Percentiles rank a stretch among this genome's conserved stretches.
These are phyloP conservation scores for Meloidogyne chitwoodi DNA, from an alignment of 1,140 invertebrate species.

Conservation along the genomic window DNA sequence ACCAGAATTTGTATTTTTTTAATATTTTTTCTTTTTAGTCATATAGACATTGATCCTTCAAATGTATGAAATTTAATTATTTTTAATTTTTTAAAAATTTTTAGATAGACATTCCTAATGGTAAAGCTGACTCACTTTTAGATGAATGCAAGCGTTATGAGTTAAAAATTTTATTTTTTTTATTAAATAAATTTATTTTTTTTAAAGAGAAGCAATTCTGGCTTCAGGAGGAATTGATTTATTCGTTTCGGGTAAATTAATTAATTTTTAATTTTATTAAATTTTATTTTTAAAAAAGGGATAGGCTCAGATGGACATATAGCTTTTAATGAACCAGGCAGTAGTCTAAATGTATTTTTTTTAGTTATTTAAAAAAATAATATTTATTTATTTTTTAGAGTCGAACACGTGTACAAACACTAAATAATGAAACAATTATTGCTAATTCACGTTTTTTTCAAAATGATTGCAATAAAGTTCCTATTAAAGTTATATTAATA, in stretches of 20 bases:
- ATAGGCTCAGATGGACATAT: constrained; percentile 99
- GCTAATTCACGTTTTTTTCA: constrained; percentile 95
- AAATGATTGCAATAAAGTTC: constrained; percentile 85
- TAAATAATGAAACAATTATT: constrained; percentile 89
- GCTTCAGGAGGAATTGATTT: constrained; percentile 88
- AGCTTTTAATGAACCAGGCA: constrained; percentile 94
- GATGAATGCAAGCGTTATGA: constrained; percentile 85
- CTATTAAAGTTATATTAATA: constrained; percentile 64
- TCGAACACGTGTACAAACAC: constrained; percentile 87
- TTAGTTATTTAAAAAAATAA: not conserved
- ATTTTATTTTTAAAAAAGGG: constrained; percentile 64
- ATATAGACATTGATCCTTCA: constrained; percentile 89
- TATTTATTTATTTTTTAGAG: constrained; percentile 58
- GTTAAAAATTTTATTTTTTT: constrained; percentile 62
- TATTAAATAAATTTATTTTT: not conserved
- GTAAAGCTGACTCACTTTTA: constrained; percentile 81
- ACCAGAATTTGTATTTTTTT: not conserved
- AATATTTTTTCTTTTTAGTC: constrained; percentile 56
- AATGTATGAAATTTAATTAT: not conserved
- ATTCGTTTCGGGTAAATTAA: constrained; percentile 65
- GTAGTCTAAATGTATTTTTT: constrained; percentile 68
- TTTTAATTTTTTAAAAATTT: not conserved
- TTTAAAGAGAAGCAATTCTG: constrained; percentile 65
- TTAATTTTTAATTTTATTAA: constrained; percentile 4
- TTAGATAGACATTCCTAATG: constrained; percentile 86